Base-by-base conservation (phyloP, 1,140 invertebrate species). In the Gonioctena quinquepunctata region DNA sequence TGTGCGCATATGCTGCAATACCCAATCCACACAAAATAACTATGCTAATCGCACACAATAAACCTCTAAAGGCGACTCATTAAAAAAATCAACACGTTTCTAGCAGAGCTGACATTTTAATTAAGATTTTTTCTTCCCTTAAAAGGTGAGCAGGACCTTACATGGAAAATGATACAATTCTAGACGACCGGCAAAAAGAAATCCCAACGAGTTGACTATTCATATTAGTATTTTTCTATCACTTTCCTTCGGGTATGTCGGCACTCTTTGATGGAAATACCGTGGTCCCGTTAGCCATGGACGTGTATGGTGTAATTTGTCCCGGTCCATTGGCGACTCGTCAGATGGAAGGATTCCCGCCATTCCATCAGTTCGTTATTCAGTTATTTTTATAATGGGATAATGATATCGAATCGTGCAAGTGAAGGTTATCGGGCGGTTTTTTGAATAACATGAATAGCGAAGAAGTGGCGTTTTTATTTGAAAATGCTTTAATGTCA, bases 271-370 rank as follows among this genome's bases (percentile, higher is more conserved):
- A 71, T 54, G 66, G 70, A 57, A 71, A 71, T 63, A 59, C 66
- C 27, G 50, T 67, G 57, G 70, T 59, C 60, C 69, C 70, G 70
- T 71, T 71, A 71, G 70, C 54, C 66, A 67, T 65, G 70, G 70
- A 71, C 65, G 70, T 71, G 70, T 72, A 59, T 60, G 56, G 66
- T 64, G 70, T 72, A 63, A 74, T 72, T 70, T 69, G 70, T 74
- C 66, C 66, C 70, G 66, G 70, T 72, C 66, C 73, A 54, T 54
- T 54, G 52, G 52, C 52, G 52, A 54, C 52, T 54, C 52, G 52
- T 54, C 52, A 54, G 33, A 42, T 42, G 11, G 7, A 11, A 42
- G 33, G 8, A 42, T 42, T 42, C 33, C 4, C 33, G 33, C 16
- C 33, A 42, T 42, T 42, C 33, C 33, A 8, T 42, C 33, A n/a